Evolutionary conservation across 2,797 vertebrate species (phyloP), one percentile per base, ranked within the genome.

Genomic region (Malurus leucopterus): DNA sequence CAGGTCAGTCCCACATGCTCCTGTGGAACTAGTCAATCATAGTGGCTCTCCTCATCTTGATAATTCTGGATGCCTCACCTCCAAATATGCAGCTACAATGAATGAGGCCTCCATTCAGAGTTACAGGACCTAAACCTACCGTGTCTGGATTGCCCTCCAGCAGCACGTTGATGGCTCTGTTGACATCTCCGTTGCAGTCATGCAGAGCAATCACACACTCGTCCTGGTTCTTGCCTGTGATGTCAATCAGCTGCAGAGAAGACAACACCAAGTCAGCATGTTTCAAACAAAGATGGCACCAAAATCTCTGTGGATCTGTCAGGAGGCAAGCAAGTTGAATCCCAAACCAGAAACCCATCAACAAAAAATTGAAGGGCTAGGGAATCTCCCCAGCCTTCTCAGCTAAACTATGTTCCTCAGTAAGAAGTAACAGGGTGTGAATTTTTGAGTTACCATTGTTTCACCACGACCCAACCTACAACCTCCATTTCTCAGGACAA

Each of bases 201-300:
- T 99, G 99, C 96, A 99, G 98, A 76, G 99, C 99, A 59, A 99
- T 99, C 98, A 99, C 99, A 83, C 99, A 99, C 97, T 99, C 99
- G 4, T 99, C 99, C 97, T 99, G 99, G 97, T 99, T 99, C 97
- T 99, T 99, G 96, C 99, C 99, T 81, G 99, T 99, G 97, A 99
- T 99, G 97, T 99, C 99, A 18, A 99, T 98, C 97, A 99, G 98
- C 99, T 99, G 95, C 1, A 57, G 84, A 50, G 70, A 78, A 89
- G 30, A 82, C 24, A 46, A 65, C 12, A 63, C 8, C 65, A 55
- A 1, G 65, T 50, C 47, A 94, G 67, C 4, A 11, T 0, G 5
- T 11, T 30, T 22, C 54, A 59, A 40, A 57, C 24, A 43, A 63
- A 22, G 21, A 3, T 0, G 10, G 30, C 32, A 51, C 18, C 57